These are phyloP conservation scores for Echinops telfairi DNA, from an alignment of 2,113 vertebrate species.

Conservation along the genomic window DNA sequence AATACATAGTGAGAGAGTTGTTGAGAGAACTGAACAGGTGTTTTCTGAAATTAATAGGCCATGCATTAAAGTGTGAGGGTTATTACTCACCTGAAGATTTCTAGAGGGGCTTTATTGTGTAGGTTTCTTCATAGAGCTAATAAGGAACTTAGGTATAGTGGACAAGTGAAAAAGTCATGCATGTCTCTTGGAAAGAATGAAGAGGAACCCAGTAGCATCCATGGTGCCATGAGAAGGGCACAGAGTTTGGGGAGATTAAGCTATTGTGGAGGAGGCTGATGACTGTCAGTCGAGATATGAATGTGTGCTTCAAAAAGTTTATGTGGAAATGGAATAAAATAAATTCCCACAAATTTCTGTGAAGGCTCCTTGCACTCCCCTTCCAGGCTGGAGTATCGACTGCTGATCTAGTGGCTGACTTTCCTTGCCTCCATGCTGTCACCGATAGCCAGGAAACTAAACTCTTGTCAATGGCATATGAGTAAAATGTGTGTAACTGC, in stretches of 20 bases:
- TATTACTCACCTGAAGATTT: not conserved
- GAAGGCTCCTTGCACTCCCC: too few relatives aligned
- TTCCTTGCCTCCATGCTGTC: not conserved
- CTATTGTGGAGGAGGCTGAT: not conserved
- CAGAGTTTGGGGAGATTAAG: not conserved
- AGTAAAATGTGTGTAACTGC: not conserved
- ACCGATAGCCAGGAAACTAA: not conserved
- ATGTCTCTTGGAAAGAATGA: not conserved
- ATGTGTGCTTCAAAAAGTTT: too few relatives aligned
- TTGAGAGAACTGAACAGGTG: not conserved
- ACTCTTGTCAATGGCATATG: not conserved
- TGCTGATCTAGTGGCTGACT: not conserved
- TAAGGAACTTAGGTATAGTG: not conserved
- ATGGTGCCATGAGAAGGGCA: not conserved
- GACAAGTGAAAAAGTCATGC: not conserved
- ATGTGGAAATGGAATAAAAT: too few relatives aligned
- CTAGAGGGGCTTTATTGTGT: not conserved
- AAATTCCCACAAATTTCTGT: too few relatives aligned
- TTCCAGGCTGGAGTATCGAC: not conserved
- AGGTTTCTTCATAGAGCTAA: not conserved
- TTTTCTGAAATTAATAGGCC: not conserved
- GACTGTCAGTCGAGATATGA: not conserved
- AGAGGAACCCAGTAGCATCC: not conserved
- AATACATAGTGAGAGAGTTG: not conserved
- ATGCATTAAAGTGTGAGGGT: not conserved